Evolutionary conservation across 2,888 invertebrate genomes (phyloP).

Genomic region (Onchidella celtica): DNA sequence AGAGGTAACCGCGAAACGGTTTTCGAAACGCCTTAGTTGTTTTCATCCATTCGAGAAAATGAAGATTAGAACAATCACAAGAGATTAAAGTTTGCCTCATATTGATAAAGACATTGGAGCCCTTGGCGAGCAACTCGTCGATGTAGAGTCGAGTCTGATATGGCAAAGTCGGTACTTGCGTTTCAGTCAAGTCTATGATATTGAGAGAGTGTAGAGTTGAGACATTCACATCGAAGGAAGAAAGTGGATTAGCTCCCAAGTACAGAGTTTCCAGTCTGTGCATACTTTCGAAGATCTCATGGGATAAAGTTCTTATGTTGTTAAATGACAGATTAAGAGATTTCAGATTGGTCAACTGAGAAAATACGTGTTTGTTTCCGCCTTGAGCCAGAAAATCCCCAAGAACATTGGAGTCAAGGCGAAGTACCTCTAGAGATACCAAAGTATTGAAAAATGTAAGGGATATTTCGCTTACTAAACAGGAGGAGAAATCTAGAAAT

Average conservation of each 20-base stretch:
- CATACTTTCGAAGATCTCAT: background rate
- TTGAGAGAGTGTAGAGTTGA: conserved; percentile 25
- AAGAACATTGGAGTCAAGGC: conserved; percentile 25
- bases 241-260: background rate
- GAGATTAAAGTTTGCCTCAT: conserved; percentile 33
- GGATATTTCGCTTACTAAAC: background rate
- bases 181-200: conserved; percentile 1
- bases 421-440: background rate
- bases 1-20: too few relatives aligned
- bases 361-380: background rate
- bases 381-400: background rate
- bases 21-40: too few relatives aligned
- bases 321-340: background rate
- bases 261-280: background rate
- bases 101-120: conserved; percentile 3
- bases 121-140: conserved; percentile 4
- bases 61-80: conserved; percentile 38
- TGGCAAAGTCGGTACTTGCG: conserved; percentile 18
- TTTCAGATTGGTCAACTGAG: background rate
- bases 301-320: background rate
- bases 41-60: conserved; percentile 43
- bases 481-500: conserved; percentile 28
- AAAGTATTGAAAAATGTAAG: conserved; percentile 34
- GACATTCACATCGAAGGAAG: background rate
- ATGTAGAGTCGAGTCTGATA: conserved; percentile 18